A percentile compares a stretch with the other conserved stretches of the same genome.
Conservation (phyloP, 2,797 vertebrate genomes). For the Sebastes steindachneri region DNA sequence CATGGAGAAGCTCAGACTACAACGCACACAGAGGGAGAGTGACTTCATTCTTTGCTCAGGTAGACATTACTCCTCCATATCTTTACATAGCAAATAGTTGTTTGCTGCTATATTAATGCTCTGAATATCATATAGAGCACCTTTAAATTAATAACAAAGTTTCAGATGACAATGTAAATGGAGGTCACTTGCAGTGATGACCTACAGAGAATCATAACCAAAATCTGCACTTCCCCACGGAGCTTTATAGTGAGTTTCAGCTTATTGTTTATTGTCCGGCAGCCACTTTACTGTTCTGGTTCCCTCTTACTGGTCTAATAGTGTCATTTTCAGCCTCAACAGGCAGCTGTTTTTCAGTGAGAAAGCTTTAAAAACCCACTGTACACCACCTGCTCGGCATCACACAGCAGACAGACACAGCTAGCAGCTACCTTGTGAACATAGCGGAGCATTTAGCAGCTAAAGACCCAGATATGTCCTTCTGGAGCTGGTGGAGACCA, state of each 20-base stretch:
- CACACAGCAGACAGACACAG: too few species aligned
- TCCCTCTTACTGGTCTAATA: not conserved
- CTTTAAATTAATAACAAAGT: too few species aligned
- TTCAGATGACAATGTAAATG: not conserved
- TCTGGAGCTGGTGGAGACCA: not conserved
- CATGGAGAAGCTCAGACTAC: too few species aligned
- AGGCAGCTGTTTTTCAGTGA: not conserved
- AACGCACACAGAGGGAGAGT: too few species aligned
- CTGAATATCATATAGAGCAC: too few species aligned
- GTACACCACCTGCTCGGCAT: too few species aligned
- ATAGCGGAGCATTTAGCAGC: not conserved
- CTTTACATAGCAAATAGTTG: too few species aligned
- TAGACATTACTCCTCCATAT: too few species aligned
- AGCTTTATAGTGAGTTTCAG: not conserved
- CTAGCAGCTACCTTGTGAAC: not conserved
- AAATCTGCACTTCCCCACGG: not conserved
- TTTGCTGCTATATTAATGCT: too few species aligned
- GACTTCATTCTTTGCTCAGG: too few species aligned
- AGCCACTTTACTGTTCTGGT: not conserved
- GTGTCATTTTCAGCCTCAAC: not conserved
- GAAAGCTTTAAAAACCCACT: not conserved
- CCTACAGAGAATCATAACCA: not conserved
- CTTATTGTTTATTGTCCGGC: not conserved
- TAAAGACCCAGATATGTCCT: not conserved
- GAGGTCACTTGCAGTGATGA: too few species aligned